A percentile compares a stretch with the other conserved stretches of the same genome.
Evolutionary conservation across 1,140 invertebrate genomes (phyloP).

Genomic region (Harpegnathos saltator): DNA sequence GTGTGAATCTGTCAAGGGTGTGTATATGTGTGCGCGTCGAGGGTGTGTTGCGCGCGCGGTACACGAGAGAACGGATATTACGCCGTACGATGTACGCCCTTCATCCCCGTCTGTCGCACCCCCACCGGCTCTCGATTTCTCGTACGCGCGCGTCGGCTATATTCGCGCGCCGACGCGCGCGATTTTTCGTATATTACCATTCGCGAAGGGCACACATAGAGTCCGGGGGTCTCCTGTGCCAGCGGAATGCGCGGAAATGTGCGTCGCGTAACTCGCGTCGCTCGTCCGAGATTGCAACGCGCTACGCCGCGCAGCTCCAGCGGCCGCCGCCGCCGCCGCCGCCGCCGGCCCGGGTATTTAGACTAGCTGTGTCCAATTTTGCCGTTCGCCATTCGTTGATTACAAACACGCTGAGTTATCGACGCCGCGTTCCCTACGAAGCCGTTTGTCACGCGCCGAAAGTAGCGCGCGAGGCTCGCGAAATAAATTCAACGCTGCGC

Average conservation of each 20-base stretch:
- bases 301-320: not conserved
- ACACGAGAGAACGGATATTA: conserved; percentile 56
- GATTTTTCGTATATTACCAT: conserved; percentile 57
- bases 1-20: not conserved
- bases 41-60: not conserved
- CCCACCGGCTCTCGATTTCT: not conserved
- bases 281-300: conserved; percentile 16
- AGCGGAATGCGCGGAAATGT: not conserved
- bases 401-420: not conserved
- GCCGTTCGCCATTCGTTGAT: not conserved
- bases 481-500: no score
- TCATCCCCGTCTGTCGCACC: not conserved
- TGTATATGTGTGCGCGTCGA: not conserved
- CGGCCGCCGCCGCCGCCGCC: not conserved
- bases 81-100: conserved; percentile 8
- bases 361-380: not conserved
- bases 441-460: no score
- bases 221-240: not conserved
- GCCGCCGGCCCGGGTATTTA: not conserved
- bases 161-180: no score
- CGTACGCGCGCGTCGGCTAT: not conserved
- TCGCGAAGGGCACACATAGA: not conserved
- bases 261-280: not conserved
- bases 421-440: not conserved
- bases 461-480: no score